Conservation (phyloP, 2,797 vertebrate genomes). For the Enteromius fasciolatus region DNA sequence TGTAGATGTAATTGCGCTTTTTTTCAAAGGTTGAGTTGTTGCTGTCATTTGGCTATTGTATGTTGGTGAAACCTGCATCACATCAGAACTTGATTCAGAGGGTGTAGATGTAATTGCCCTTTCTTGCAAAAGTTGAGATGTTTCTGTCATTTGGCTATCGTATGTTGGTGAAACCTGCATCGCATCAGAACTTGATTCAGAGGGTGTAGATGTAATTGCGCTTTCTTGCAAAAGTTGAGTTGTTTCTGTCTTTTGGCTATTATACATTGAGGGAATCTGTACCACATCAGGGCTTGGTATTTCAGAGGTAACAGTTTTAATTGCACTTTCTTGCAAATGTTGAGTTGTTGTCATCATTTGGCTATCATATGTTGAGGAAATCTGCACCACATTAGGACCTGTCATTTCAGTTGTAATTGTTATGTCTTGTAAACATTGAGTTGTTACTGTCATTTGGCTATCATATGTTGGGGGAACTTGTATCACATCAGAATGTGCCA, state of each 20-base stretch:
- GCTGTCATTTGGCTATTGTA: constrained; percentile 6
- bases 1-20: not conserved
- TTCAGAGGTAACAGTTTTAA: too few species aligned
- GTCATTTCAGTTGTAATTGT: constrained; percentile 48
- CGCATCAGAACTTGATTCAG: constrained; percentile 58
- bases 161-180: not conserved
- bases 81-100: not conserved
- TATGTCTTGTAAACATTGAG: not conserved
- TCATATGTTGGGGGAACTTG: constrained; percentile 4
- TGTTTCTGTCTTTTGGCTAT: too few species aligned
- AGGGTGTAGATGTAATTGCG: not conserved
- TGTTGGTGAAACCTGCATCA: not conserved
- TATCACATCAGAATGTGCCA: constrained; percentile 35
- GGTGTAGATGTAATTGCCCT: too few species aligned
- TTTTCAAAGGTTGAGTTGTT: not conserved
- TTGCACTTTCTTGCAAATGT: not conserved
- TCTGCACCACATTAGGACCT: not conserved
- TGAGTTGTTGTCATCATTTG: not conserved
- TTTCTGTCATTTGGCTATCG: not conserved
- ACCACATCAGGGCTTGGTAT: too few species aligned
- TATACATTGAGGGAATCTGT: too few species aligned
- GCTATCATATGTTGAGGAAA: not conserved
- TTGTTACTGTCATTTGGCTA: constrained; percentile 8
- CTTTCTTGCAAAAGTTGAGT: too few species aligned
- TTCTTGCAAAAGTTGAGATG: not conserved